Base-by-base conservation (phyloP, 1,140 invertebrate genomes). In the Neotoxoptera formosana region DNA sequence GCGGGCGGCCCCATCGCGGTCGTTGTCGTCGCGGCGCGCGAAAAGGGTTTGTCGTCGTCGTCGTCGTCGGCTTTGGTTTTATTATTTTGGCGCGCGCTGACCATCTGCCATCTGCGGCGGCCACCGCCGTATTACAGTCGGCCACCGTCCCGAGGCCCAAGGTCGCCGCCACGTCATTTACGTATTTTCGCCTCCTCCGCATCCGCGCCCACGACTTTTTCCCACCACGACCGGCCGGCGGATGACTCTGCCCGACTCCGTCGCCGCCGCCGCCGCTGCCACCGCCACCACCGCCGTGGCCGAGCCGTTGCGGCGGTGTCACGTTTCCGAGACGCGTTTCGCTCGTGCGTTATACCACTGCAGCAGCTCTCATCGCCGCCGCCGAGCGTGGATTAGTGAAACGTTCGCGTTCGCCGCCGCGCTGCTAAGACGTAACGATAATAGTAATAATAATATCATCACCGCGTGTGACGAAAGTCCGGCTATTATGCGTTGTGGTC, bases 401-500 rank as follows among this genome's bases (percentile, higher is more conserved):
- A 76, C 60, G 60, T 17, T 76, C 25, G 60, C 23, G 56, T 60
- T 25, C 25, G 11, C 23, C 21, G 56, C 60, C 9, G 60, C 60
- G 30, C 30, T 7, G 4, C n/a, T 76, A n/a, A 14, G 60, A 20
- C 30, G 14, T 17, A 3, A 30, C 25, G 25, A 25, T 30, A 51
- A 53, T 53, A 53, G 21, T 53, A 53, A 53, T 23, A 53, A 53
- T 53, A 53, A 76, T n/a, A 67, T n/a, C 51, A 67, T 67, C 60
- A 30, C 60, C 60, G 60, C 60, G 60, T 11, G 60, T 67, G 60
- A 60, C 56, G 25, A 25, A 67, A 25, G 8, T 25, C 25, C 36
- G 21, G 83, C 36, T 84, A 86, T 93, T 93, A 93, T 93, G 91
- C 91, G n/a, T 93, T 93, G 48, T 45, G 47, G 81, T 84, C 91